These are phyloP conservation scores for Ambastaia sidthimunki DNA, from an alignment of 2,797 vertebrate genomes.

Conservation along the genomic window DNA sequence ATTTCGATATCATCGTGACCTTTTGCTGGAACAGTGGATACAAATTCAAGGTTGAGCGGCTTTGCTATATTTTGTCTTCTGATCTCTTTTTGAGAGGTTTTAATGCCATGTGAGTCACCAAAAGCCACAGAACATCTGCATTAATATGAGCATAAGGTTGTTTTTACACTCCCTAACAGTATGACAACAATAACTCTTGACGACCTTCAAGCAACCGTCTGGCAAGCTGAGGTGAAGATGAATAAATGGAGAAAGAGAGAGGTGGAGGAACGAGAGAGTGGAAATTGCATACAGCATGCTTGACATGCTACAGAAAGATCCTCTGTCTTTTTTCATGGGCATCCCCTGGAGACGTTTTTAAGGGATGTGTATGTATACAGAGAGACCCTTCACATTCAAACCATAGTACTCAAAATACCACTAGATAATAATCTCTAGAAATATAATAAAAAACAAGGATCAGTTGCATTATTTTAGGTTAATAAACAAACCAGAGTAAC, in stretches of 20 bases:
- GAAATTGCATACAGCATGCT: slow-evolving; percentile 6
- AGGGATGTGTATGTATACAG: background rate
- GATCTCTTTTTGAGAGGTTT: slow-evolving; percentile 23
- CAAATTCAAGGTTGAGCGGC: slow-evolving; percentile 38
- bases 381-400: background rate
- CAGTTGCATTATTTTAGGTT: slow-evolving; percentile 24
- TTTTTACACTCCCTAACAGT: slow-evolving; percentile 45
- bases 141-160: slow-evolving; percentile 54
- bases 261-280: background rate
- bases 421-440: background rate
- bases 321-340: background rate
- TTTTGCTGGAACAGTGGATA: slow-evolving; percentile 27
- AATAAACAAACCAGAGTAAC: slow-evolving; percentile 40
- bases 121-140: slow-evolving; percentile 40
- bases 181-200: slow-evolving; percentile 18
- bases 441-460: background rate
- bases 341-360: background rate
- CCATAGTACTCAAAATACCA: background rate
- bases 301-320: background rate
- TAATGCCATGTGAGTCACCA: slow-evolving; percentile 56
- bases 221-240: slow-evolving; percentile 5
- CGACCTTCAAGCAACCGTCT: slow-evolving; percentile 66
- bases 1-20: slow-evolving; percentile 19
- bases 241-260: background rate
- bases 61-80: slow-evolving; percentile 53